A percentile compares a stretch with the other conserved stretches of the same genome.
These are phyloP conservation scores for Caenorhabditis sp. DNA, from an alignment of 2,888 invertebrate genomes.

Conservation along the genomic window DNA sequence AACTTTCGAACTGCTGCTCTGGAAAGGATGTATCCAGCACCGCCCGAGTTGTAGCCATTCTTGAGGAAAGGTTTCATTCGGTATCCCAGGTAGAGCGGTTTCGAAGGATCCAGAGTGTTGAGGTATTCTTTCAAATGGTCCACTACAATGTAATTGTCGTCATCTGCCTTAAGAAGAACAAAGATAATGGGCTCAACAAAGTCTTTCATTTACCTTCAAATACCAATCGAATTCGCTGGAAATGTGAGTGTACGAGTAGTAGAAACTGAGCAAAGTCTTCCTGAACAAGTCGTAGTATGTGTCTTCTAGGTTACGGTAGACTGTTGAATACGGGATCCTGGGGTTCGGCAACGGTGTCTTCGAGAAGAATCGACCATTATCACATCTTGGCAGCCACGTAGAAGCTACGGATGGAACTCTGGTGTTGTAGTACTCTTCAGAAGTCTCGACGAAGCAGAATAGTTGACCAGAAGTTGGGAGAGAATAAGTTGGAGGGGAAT, in stretches of 20 bases:
- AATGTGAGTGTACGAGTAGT: conserved; percentile 67
- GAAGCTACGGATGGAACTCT: conserved; percentile 65
- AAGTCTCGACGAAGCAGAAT: conserved; percentile 66
- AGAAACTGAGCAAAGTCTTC: conserved; percentile 68
- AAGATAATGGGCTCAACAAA: background rate
- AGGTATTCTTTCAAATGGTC: conserved; percentile 72
- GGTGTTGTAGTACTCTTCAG: conserved; percentile 51
- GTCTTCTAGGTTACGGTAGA: conserved; percentile 70
- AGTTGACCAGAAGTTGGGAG: conserved; percentile 63
- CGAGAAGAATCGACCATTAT: conserved; percentile 73
- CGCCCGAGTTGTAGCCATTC: conserved; percentile 74
- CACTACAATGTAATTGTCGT: conserved; percentile 73
- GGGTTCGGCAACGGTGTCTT: conserved; percentile 46
- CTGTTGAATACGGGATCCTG: conserved; percentile 67
- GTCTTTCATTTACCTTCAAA: conserved; percentile 62
- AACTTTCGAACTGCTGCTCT: conserved; percentile 69
- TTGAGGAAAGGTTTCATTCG: conserved; percentile 69
- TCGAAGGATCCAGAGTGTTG: conserved; percentile 55
- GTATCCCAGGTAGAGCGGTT: conserved; percentile 72
- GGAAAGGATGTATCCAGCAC: conserved; percentile 74
- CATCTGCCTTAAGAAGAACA: no score
- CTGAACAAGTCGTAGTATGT: conserved; percentile 68
- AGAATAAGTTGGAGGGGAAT: conserved; percentile 7
- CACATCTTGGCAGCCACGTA: conserved; percentile 74
- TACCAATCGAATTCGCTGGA: conserved; percentile 75